Evolutionary conservation across 2,888 invertebrate species (phyloP).

Genomic region (Tiphia femorata): DNA sequence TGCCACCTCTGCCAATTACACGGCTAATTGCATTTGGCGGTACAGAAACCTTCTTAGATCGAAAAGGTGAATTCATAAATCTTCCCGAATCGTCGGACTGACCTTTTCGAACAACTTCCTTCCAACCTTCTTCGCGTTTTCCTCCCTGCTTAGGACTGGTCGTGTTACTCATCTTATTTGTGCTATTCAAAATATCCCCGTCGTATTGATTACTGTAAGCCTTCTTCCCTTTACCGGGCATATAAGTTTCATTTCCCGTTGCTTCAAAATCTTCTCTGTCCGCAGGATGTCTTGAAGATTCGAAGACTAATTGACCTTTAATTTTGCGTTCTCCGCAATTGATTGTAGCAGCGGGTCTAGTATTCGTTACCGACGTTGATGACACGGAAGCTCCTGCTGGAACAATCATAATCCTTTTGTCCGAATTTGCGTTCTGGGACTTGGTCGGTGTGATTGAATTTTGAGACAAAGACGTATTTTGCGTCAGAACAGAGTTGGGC

Average conservation of each 20-base stretch:
- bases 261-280: conserved; percentile 82
- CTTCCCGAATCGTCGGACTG: conserved; percentile 66
- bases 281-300: conserved; percentile 79
- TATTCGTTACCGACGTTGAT: conserved; percentile 45
- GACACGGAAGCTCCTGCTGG: conserved; percentile 39
- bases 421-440: conserved; percentile 44
- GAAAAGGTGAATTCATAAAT: conserved; percentile 71
- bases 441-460: conserved; percentile 55
- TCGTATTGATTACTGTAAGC: conserved; percentile 60
- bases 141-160: conserved; percentile 79
- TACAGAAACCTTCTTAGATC: conserved; percentile 93
- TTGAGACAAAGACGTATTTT: conserved; percentile 46
- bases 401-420: conserved; percentile 52
- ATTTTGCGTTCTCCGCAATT: conserved; percentile 59
- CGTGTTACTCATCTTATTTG: conserved; percentile 67
- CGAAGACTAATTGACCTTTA: conserved; percentile 77
- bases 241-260: conserved; percentile 76
- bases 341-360: conserved; percentile 44
- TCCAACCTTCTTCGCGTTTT: conserved; percentile 94
- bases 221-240: conserved; percentile 69
- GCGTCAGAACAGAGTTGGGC: conserved; percentile 45
- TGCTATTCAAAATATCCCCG: conserved; percentile 52
- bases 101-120: conserved; percentile 89
- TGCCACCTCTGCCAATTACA: conserved; percentile 97
- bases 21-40: conserved; percentile 95